phyloP scores from a whole-genome alignment of 2,888 invertebrate species.

The Sinodicranocentrus sp. region DNA sequence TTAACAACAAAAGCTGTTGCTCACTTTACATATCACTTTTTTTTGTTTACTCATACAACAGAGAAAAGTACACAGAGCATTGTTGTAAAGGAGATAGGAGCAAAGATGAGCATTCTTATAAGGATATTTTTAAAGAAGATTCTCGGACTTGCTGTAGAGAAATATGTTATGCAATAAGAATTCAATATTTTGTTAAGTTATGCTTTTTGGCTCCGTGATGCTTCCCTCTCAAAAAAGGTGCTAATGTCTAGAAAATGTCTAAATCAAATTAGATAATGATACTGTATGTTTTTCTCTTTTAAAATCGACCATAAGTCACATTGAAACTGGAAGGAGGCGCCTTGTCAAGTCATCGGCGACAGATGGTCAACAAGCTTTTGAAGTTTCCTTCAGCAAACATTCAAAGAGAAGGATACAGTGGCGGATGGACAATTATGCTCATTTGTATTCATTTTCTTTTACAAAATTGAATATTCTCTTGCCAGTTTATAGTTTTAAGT shows the following conservation, averaged over 20 bases:
- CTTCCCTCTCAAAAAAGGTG: not conserved
- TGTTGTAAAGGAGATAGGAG: not conserved
- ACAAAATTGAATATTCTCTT: not conserved
- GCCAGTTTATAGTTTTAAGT: too few relatives aligned
- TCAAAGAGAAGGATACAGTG: too few relatives aligned
- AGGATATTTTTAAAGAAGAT: not conserved
- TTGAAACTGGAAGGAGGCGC: conserved; percentile 34
- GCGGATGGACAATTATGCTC: too few relatives aligned
- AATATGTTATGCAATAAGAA: too few relatives aligned
- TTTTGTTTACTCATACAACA: conserved; percentile 22
- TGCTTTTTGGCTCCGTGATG: not conserved
- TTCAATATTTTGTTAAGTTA: too few relatives aligned
- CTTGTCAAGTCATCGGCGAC: conserved; percentile 21
- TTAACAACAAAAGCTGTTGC: not conserved
- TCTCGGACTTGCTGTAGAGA: too few relatives aligned
- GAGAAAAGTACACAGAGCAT: too few relatives aligned
- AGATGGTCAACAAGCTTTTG: conserved; percentile 25
- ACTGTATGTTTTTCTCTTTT: conserved; percentile 11
- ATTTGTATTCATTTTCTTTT: not conserved
- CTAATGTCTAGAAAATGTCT: too few relatives aligned
- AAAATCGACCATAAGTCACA: not conserved
- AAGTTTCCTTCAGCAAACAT: not conserved
- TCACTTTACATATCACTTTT: conserved; percentile 10
- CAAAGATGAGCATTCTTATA: too few relatives aligned
- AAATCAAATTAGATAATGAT: conserved; percentile 52